Conservation (phyloP, 2,113 vertebrate species). For the Nannospalax galili region DNA sequence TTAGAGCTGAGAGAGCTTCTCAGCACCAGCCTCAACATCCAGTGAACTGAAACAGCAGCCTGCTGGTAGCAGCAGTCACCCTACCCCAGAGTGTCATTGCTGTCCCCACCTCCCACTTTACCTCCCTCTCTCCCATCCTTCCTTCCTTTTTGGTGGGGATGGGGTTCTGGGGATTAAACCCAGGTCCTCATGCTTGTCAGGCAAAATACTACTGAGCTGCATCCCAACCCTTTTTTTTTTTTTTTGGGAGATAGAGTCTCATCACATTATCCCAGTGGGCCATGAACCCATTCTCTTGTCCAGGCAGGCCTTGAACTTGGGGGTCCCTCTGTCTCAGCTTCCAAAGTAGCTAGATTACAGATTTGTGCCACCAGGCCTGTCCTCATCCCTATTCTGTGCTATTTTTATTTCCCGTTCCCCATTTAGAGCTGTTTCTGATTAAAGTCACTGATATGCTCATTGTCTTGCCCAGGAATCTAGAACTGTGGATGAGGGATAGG, state of each 20-base stretch:
- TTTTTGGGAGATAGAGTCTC: background rate
- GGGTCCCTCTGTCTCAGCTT: background rate
- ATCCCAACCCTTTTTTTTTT: background rate
- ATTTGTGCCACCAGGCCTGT: background rate
- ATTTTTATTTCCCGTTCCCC: background rate
- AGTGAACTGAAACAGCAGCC: background rate
- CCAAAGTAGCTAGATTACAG: background rate
- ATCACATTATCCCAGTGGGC: background rate
- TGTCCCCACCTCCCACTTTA: background rate
- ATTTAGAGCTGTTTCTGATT: background rate
- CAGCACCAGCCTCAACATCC: background rate
- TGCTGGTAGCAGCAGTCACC: too few relatives aligned
- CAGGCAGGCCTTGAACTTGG: background rate
- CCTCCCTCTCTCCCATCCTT: background rate
- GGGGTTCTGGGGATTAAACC: background rate
- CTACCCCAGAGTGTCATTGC: background rate
- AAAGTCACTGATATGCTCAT: background rate
- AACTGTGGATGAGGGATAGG: background rate
- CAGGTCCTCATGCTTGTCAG: background rate
- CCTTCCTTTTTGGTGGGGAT: background rate
- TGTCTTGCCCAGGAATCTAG: background rate
- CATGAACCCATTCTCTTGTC: background rate
- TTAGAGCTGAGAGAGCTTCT: background rate
- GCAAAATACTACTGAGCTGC: background rate
- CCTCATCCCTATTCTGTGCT: background rate